A percentile compares a stretch with the other conserved stretches of the same genome.
phyloP scores from a whole-genome alignment of 2,888 invertebrate species.

The Piscicola geometra region DNA sequence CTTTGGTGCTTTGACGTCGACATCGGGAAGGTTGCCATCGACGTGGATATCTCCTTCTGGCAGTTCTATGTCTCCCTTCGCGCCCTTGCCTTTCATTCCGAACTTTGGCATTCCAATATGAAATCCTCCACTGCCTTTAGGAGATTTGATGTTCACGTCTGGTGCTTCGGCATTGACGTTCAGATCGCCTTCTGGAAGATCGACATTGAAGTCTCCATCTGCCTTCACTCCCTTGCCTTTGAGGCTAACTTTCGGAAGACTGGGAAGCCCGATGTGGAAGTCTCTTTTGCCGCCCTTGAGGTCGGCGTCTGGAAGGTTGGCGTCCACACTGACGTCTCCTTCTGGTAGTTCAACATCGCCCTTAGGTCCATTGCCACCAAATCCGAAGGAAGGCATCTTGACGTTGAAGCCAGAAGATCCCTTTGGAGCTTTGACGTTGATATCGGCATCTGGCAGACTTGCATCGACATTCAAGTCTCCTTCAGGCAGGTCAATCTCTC shows the following conservation, averaged over 20 bases:
- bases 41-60: slow-evolving; percentile 14
- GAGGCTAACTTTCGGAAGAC: slow-evolving; percentile 20
- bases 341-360: slow-evolving; percentile 15
- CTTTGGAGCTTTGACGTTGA: slow-evolving; percentile 32
- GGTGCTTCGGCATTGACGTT: slow-evolving; percentile 26
- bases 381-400: neutral
- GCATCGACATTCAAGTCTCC: slow-evolving; percentile 27
- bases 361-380: neutral
- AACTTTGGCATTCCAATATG: slow-evolving; percentile 23
- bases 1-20: slow-evolving; percentile 24
- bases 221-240: slow-evolving; percentile 32
- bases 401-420: slow-evolving; percentile 30
- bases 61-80: slow-evolving; percentile 9
- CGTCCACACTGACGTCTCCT: slow-evolving; percentile 13
- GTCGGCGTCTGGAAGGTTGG: slow-evolving; percentile 25
- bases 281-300: slow-evolving; percentile 18
- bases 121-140: slow-evolving; percentile 32
- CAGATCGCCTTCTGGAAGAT: slow-evolving; percentile 30
- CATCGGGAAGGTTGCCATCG: slow-evolving; percentile 25
- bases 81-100: slow-evolving; percentile 30
- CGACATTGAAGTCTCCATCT: slow-evolving; percentile 34
- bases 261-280: slow-evolving; percentile 29
- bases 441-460: slow-evolving; percentile 34
- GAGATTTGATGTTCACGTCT: slow-evolving; percentile 29
- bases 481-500: slow-evolving; percentile 30